Evolutionary conservation across 1,140 invertebrate genomes (phyloP).

Genomic region (Leptopilina clavipes): DNA sequence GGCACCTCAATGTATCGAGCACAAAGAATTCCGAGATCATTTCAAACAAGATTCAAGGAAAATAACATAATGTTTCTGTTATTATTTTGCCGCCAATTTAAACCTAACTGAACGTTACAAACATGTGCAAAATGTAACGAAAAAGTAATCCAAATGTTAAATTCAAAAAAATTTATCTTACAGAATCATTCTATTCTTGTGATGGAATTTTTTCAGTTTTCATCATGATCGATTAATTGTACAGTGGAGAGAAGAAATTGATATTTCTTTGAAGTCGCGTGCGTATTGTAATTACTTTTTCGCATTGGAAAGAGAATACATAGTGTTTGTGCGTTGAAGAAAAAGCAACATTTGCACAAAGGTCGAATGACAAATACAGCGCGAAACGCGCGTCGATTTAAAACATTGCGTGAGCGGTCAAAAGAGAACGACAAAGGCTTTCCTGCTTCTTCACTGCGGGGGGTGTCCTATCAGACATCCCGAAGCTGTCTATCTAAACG

Average conservation of each 20-base stretch:
- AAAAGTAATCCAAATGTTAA: too few species aligned
- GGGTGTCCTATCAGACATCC: slow-evolving; percentile 37
- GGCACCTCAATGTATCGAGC: slow-evolving; percentile 13
- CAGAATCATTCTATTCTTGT: too few species aligned
- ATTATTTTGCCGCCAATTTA: neutral
- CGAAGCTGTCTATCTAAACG: slow-evolving; percentile 34
- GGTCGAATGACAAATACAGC: slow-evolving; percentile 2
- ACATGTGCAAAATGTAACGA: too few species aligned
- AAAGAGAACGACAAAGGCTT: slow-evolving; percentile 50
- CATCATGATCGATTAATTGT: too few species aligned
- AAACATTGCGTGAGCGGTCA: slow-evolving; percentile 42
- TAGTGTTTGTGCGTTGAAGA: neutral
- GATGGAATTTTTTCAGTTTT: too few species aligned
- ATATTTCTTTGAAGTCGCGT: slow-evolving; percentile 35
- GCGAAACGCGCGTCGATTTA: neutral
- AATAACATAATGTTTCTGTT: neutral
- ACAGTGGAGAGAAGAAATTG: too few species aligned
- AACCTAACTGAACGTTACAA: too few species aligned
- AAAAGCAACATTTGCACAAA: slow-evolving; percentile 44
- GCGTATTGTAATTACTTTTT: slow-evolving; percentile 46
- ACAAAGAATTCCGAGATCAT: neutral
- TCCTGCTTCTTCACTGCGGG: slow-evolving; percentile 45
- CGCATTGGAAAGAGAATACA: neutral
- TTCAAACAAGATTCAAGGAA: neutral
- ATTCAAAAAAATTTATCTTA: too few species aligned